These are phyloP conservation scores for Carabus problematicus DNA, from an alignment of 2,888 invertebrate genomes.

Conservation along the genomic window DNA sequence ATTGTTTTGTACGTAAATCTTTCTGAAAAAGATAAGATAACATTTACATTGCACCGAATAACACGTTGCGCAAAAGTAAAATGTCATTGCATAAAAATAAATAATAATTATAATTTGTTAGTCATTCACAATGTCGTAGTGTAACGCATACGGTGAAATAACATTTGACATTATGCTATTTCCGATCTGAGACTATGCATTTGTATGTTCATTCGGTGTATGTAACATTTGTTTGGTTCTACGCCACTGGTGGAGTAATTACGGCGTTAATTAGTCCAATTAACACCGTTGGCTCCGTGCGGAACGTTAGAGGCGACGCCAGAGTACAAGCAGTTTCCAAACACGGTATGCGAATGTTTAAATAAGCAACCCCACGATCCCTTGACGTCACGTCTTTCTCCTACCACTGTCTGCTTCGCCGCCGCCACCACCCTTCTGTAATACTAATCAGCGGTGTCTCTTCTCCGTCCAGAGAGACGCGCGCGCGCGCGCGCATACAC, in stretches of 20 bases:
- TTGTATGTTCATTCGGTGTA: neutral
- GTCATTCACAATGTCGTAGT: neutral
- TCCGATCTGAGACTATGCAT: no score
- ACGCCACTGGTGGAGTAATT: conserved; percentile 55
- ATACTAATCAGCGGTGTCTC: no score
- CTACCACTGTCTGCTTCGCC: conserved; percentile 19
- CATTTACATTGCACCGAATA: no score
- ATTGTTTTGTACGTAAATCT: no score
- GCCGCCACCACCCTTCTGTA: neutral
- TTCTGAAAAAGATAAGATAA: no score
- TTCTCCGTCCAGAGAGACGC: no score
- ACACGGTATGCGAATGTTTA: conserved; percentile 51
- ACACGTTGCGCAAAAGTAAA: no score
- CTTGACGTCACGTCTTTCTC: conserved; percentile 37
- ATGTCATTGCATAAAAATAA: conserved; percentile 20
- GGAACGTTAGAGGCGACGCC: conserved; percentile 40
- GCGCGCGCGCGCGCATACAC: no score
- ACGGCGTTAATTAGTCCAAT: conserved; percentile 67
- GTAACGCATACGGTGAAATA: neutral
- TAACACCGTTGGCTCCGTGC: conserved; percentile 57
- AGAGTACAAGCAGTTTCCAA: conserved; percentile 58
- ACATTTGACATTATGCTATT: neutral
- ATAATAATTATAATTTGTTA: neutral
- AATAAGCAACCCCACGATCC: conserved; percentile 35
- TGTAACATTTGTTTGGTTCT: no score